These are phyloP conservation scores for Heliangelus exortis DNA, from an alignment of 2,797 vertebrate species.

Conservation along the genomic window DNA sequence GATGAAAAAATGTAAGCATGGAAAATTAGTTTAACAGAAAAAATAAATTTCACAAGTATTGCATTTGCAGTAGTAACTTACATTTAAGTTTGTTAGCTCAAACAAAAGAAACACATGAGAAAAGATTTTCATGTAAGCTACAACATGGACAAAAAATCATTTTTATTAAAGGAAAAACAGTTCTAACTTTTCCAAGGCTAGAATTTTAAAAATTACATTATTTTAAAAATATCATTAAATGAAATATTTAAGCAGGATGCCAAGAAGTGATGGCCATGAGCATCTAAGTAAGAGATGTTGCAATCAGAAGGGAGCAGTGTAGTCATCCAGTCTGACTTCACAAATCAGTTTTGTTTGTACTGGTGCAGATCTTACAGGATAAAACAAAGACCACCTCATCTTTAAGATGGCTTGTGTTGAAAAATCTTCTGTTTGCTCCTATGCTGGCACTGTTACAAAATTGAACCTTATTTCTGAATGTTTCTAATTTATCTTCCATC, in stretches of 20 bases:
- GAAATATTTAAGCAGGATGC: not conserved
- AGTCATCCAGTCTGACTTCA: conserved; percentile 28
- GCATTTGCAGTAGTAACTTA: not conserved
- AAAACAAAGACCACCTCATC: not conserved
- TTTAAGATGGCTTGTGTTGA: conserved; percentile 6
- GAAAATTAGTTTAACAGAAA: conserved; percentile 25
- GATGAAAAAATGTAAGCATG: conserved; percentile 46
- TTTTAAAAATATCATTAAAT: not conserved
- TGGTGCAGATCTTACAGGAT: not conserved
- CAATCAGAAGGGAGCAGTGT: conserved; percentile 5
- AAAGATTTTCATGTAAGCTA: not conserved
- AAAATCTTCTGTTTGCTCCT: conserved; percentile 33
- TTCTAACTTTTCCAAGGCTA: not conserved
- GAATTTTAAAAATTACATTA: not conserved
- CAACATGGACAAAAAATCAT: not conserved
- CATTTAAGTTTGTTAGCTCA: conserved; percentile 1
- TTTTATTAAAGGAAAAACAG: not conserved
- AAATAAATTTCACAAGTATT: conserved; percentile 18
- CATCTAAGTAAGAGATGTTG: conserved; percentile 15
- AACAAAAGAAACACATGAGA: not conserved
- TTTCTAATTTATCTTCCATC: conserved; percentile 26
- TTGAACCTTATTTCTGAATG: not conserved
- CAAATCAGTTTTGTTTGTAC: conserved; percentile 36
- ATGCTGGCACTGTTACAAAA: not conserved
- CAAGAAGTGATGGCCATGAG: not conserved